These are phyloP conservation scores for Siniperca scherzeri DNA, from an alignment of 2,797 vertebrate genomes.

Conservation along the genomic window DNA sequence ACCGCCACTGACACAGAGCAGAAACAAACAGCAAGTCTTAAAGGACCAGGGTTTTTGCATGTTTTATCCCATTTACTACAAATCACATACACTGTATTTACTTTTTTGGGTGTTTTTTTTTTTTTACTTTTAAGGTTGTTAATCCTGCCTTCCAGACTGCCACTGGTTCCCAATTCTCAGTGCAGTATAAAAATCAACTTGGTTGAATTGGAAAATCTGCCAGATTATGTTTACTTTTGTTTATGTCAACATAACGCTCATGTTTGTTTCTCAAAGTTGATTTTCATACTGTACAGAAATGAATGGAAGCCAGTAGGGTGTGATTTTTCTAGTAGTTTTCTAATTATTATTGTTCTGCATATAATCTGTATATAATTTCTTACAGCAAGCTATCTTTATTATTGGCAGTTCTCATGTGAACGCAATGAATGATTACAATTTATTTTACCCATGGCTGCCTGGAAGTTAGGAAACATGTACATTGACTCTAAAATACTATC, in stretches of 20 bases:
- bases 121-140: neutral
- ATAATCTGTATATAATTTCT: neutral
- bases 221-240: neutral
- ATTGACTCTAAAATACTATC: constrained; percentile 8
- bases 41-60: constrained; percentile 12
- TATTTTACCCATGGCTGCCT: neutral
- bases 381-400: neutral
- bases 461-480: neutral
- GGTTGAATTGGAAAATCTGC: neutral
- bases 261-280: neutral
- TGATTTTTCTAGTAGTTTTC: neutral
- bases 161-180: neutral
- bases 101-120: no score
- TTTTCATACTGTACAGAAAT: neutral
- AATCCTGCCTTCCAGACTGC: neutral
- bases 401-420: neutral
- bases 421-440: neutral
- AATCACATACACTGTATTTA: neutral
- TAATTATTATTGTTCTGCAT: constrained; percentile 3
- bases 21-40: constrained; percentile 51
- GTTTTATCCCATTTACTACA: constrained; percentile 2
- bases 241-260: neutral
- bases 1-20: constrained; percentile 46
- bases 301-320: neutral
- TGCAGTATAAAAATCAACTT: neutral